A percentile compares a stretch with the other conserved stretches of the same genome.
Conservation (phyloP, 2,113 vertebrate species). For the Rattus norvegicus region DNA sequence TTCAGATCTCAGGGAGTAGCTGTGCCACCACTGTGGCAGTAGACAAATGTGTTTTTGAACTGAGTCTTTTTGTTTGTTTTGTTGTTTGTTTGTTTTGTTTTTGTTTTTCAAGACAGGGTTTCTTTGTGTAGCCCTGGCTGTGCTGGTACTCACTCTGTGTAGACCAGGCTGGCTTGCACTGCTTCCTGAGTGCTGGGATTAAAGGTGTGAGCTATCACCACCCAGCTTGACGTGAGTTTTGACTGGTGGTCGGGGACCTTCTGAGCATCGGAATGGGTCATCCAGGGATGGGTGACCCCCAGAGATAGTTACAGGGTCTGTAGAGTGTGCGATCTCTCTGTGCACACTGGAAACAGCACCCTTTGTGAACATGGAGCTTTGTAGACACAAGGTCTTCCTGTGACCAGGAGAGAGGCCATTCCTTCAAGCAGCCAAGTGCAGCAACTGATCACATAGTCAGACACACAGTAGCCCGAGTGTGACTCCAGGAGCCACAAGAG, state of each 20-base stretch:
- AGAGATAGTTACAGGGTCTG: not conserved
- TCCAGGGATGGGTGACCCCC: not conserved
- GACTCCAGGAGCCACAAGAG: fast-evolving
- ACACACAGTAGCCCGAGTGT: fast-evolving
- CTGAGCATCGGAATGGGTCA: not conserved
- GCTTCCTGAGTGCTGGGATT: not conserved
- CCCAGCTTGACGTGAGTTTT: not conserved
- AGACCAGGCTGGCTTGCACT: not conserved
- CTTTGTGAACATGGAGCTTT: not conserved
- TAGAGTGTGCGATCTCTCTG: not conserved
- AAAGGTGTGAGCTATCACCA: not conserved
- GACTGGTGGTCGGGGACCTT: too few species aligned
- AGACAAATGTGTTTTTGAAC: not conserved
- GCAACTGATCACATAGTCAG: not conserved
- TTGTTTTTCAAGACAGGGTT: not conserved
- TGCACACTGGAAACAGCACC: fast-evolving
- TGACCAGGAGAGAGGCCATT: not conserved
- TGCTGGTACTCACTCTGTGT: not conserved
- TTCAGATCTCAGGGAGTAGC: not conserved
- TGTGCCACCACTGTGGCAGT: not conserved
- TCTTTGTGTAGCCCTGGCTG: not conserved
- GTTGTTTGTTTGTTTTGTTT: not conserved
- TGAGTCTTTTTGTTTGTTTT: not conserved
- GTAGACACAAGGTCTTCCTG: not conserved
- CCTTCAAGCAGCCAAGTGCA: not conserved